Evolutionary conservation across 1,140 invertebrate species (phyloP), one percentile per base, ranked within the genome.

Genomic region (Oreohelix idahoensis): DNA sequence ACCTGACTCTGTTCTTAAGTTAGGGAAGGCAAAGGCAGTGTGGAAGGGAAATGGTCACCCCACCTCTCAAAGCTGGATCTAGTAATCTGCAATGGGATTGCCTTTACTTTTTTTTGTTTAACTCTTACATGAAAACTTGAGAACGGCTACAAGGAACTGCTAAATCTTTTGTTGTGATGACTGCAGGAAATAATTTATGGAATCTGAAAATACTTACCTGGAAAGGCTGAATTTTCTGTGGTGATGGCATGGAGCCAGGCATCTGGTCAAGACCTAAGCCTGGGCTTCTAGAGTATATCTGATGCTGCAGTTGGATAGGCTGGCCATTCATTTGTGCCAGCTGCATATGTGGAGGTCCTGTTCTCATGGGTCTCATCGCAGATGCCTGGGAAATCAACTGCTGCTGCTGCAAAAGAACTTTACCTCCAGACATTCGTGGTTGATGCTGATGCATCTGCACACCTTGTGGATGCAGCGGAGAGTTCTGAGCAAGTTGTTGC

Each of bases 151-250:
- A n/a, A n/a, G n/a, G n/a, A n/a, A n/a, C n/a, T n/a, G n/a, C n/a
- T n/a, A n/a, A n/a, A n/a, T n/a, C n/a, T n/a, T n/a, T n/a, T n/a
- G n/a, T n/a, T n/a, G n/a, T n/a, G n/a, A n/a, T n/a, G n/a, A n/a
- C n/a, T n/a, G n/a, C n/a, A n/a, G n/a, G 42, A 45, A 15, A 45
- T 45, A 45, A 45, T 8, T 45, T 8, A 45, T 45, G 42, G 15
- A 45, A 45, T 45, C 42, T n/a, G n/a, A 49, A 17, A 42, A 81
- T 32, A 79, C 84, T 83, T 51, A 85, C 84, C 81, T 86, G 85
- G 39, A 86, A 84, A 51, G 85, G 82, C 71, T 86, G 85, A 42
- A 86, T 80, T n/a, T 83, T 84, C 75, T 86, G 85, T 32, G 85
- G 85, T 23, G 85, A 84, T 35, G 83, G 81, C 26, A 83, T 81